Evolutionary conservation across 2,888 invertebrate species (phyloP), one percentile per base, ranked within the genome.

Genomic region (Ectemnius cavifrons): DNA sequence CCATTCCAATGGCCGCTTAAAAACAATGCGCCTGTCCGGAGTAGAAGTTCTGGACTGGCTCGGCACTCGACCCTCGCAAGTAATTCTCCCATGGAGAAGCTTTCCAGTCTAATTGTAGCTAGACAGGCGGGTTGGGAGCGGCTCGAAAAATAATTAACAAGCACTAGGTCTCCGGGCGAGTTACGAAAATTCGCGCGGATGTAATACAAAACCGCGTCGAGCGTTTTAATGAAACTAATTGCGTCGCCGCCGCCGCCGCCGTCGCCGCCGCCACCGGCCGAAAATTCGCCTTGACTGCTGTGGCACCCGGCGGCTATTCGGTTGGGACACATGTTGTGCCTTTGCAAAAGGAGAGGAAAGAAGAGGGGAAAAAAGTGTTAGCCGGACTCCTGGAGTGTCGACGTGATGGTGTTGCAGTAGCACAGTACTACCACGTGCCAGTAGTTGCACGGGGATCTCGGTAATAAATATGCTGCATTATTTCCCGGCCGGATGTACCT

Each of bases 381-480:
- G 23, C 23, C 3, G 23, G 23, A 23, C 23, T 23, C 23, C 23
- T 23, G 23, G 23, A 37, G 37, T 37, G 37, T 37, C 37, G 8
- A 8, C 8, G 37, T 11, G 37, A 37, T 37, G 37, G 37, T 37
- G 37, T 37, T 11, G 37, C 37, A 8, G 37, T 3, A 23, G 23
- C 3, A 3, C 3, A 14, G n/a, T 58, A 59, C 56, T 60, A 47
- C 47, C 14, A 45, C 23, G 18, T n/a, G 37, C 37, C 27, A 20
- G 27, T 45, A 20, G 8, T 52, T 37, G 58, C 20, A 23, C 49
- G 16, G 56, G 4, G 63, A 65, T 23, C 20, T 58, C 37, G 63
- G 71, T 63, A 71, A 71, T 71, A 61, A 75, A 62, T 70, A 67
- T 47, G 27, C 67, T 20, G 45, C 69, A 71, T 76, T 79, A 71